A percentile compares a stretch with the other conserved stretches of the same genome.
phyloP scores from a whole-genome alignment of 2,797 vertebrate species.

The Rallus crepitans region DNA sequence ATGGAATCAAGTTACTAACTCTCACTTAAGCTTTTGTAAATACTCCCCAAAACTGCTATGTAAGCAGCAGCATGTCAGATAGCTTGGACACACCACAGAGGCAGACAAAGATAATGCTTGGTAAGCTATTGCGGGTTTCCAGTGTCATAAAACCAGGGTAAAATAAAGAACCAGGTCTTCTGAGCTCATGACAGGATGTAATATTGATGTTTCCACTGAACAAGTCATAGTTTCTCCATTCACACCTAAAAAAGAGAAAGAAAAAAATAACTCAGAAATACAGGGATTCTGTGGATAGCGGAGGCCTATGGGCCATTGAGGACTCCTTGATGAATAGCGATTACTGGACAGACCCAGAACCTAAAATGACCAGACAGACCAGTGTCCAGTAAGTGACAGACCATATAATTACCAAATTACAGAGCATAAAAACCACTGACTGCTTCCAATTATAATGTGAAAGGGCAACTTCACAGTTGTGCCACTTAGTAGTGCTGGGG shows the following conservation, averaged over 20 bases:
- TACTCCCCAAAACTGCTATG: neutral
- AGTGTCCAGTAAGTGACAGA: constrained; percentile 49
- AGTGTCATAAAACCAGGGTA: neutral
- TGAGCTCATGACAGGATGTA: neutral
- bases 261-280: neutral
- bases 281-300: neutral
- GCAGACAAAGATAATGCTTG: neutral
- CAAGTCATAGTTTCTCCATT: neutral
- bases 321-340: neutral
- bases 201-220: neutral
- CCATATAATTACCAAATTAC: constrained; percentile 58
- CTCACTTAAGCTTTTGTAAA: neutral
- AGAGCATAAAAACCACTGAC: constrained; percentile 54
- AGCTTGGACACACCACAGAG: neutral
- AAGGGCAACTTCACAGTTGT: constrained; percentile 41
- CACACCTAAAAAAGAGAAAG: neutral
- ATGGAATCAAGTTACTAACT: neutral
- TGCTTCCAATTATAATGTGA: constrained; percentile 67
- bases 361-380: neutral
- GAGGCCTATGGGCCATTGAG: neutral
- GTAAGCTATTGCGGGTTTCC: neutral
- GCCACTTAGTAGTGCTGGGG: neutral
- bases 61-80: neutral
- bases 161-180: neutral
- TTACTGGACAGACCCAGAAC: neutral